phyloP scores from a whole-genome alignment of 2,797 vertebrate species.

The Mormyrus proboscirostris region DNA sequence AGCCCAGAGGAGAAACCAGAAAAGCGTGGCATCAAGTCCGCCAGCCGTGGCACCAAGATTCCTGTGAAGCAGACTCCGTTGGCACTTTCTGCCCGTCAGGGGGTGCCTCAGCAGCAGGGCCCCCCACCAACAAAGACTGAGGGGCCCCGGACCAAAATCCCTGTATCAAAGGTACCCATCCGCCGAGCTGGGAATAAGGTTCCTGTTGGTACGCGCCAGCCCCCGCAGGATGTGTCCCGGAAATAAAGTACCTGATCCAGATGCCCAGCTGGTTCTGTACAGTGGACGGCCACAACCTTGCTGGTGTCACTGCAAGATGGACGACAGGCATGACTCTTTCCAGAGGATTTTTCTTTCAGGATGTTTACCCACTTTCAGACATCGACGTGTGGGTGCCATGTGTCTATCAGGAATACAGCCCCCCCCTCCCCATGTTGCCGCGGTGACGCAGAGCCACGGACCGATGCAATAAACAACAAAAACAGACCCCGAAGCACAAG shows the following conservation, averaged over 20 bases:
- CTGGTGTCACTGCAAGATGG: not conserved
- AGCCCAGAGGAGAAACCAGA: constrained; percentile 70
- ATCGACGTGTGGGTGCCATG: not conserved
- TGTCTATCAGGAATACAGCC: constrained; percentile 14
- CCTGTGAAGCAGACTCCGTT: constrained; percentile 79
- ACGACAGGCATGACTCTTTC: not conserved
- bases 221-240: constrained; percentile 57
- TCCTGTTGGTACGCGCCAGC: constrained; percentile 47
- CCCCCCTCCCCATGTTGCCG: not conserved
- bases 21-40: constrained; percentile 37
- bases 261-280: not conserved
- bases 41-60: constrained; percentile 85
- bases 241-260: constrained; percentile 61
- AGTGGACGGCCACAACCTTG: not conserved
- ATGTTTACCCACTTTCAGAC: not conserved
- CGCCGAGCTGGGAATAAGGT: constrained; percentile 76
- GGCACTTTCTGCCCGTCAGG: constrained; percentile 51
- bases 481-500: constrained; percentile 8
- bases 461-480: constrained; percentile 8
- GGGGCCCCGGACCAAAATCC: constrained; percentile 87
- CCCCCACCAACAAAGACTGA: constrained; percentile 74
- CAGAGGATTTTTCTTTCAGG: not conserved
- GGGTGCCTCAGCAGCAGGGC: constrained; percentile 41
- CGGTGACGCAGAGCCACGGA: not conserved
- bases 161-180: constrained; percentile 87